These are phyloP conservation scores for Craniophora ligustri DNA, from an alignment of 2,888 invertebrate species.

Conservation along the genomic window DNA sequence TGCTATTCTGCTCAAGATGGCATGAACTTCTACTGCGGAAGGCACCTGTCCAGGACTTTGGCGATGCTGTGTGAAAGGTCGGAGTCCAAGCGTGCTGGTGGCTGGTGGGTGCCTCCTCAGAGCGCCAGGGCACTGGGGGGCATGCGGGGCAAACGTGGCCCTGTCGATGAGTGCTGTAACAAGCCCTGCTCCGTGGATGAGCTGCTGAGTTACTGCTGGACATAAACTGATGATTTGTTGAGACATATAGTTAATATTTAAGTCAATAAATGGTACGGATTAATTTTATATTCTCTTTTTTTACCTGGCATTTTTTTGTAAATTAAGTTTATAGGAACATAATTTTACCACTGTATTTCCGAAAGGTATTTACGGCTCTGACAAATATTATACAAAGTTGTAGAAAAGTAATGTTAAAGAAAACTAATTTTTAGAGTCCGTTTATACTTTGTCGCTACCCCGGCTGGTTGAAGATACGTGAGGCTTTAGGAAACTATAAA, in stretches of 20 bases:
- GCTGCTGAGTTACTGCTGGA: conserved; percentile 37
- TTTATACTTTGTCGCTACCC: no score
- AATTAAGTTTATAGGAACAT: no score
- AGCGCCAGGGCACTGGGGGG: conserved; percentile 26
- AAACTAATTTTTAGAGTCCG: no score
- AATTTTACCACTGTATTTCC: no score
- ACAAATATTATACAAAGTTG: no score
- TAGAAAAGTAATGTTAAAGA: no score
- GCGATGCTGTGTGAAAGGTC: conserved; percentile 26
- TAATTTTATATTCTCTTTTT: neutral
- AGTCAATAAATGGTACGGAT: conserved; percentile 25
- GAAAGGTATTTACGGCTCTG: no score
- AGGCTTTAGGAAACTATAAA: no score
- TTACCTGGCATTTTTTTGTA: neutral
- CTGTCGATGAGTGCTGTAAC: conserved; percentile 46
- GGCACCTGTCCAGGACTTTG: conserved; percentile 22
- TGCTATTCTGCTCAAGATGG: conserved; percentile 32
- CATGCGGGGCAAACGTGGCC: conserved; percentile 38
- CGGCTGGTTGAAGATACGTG: no score
- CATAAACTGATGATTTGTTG: neutral
- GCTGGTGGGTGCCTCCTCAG: conserved; percentile 45
- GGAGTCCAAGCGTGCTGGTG: conserved; percentile 31
- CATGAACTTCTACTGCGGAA: conserved; percentile 31
- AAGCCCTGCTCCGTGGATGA: conserved; percentile 44
- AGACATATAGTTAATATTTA: conserved; percentile 2